Evolutionary conservation across 2,888 invertebrate genomes (phyloP), one percentile per base, ranked within the genome.

Genomic region (Diploptera punctata): DNA sequence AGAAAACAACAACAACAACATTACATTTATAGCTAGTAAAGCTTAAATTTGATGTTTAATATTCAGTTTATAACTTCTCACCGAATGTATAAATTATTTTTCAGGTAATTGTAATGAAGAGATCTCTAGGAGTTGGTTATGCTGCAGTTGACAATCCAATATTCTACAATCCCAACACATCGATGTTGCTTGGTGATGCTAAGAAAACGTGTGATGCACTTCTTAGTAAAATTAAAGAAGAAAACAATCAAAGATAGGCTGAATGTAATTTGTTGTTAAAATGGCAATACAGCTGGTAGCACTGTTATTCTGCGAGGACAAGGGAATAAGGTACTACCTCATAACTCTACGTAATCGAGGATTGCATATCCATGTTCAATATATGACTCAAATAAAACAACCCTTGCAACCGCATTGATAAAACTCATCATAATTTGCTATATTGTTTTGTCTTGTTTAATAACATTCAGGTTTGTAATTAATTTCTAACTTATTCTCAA

Each of bases 131-230:
- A 67, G 94, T 94, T 0, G 90, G 96, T 1, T 96, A 96, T 82
- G 95, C 95, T 0, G 95, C 95, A 0, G 95, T 96, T 0, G 96
- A 96, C 83, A 96, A 96, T 83, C 95, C 95, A 5, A 90, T 96
- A 76, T 96, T 96, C 87, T 96, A 94, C 86, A 95, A 94, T 81
- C 88, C 91, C 19, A 95, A 96, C 85, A 94, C 94, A 0, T 87
- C 89, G 62, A 91, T 96, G 96, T 86, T 96, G 80, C 86, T 96
- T 26, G 95, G 95, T 47, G 95, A 96, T 81, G 95, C 95, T 67
- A 96, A 96, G 88, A 94, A 94, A 82, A 94, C 94, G 7, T 95
- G 95, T 81, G 95, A 95, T 81, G 90, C 91, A 13, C 86, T 96
- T 16, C 86, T 95, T 65, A 85, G 86, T 26, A 90, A 90, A 80